Evolutionary conservation across 2,797 vertebrate species (phyloP).

Genomic region (Brachymystax lenok): DNA sequence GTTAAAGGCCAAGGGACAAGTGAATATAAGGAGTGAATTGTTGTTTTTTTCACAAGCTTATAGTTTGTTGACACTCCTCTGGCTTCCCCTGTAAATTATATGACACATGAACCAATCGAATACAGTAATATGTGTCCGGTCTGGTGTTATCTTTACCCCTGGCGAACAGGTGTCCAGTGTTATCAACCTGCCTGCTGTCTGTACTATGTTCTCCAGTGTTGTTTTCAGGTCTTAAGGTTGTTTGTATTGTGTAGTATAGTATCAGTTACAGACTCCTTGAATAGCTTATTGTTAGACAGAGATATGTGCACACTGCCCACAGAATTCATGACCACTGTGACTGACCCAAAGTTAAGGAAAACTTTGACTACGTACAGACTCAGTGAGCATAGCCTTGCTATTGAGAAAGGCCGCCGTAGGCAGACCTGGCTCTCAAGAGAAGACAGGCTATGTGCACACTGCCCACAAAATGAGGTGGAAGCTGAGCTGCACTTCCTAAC

Average conservation of each 20-base stretch:
- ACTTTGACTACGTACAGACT: no score
- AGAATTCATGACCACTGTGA: no score
- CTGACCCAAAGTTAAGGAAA: no score
- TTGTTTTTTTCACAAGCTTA: background rate
- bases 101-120: background rate
- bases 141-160: background rate
- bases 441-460: no score
- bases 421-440: no score
- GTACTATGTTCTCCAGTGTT: background rate
- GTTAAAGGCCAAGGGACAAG: no score
- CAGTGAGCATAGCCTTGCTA: no score
- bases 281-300: conserved; percentile 12
- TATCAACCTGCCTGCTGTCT: background rate
- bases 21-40: background rate
- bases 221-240: background rate
- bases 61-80: background rate
- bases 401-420: no score
- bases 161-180: no score
- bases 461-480: no score
- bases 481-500: no score
- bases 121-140: background rate
- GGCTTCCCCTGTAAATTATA: background rate
- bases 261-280: background rate
- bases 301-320: no score
- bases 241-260: background rate